These are phyloP conservation scores for Parelbella ahira DNA, from an alignment of 2,888 invertebrate species.

Conservation along the genomic window DNA sequence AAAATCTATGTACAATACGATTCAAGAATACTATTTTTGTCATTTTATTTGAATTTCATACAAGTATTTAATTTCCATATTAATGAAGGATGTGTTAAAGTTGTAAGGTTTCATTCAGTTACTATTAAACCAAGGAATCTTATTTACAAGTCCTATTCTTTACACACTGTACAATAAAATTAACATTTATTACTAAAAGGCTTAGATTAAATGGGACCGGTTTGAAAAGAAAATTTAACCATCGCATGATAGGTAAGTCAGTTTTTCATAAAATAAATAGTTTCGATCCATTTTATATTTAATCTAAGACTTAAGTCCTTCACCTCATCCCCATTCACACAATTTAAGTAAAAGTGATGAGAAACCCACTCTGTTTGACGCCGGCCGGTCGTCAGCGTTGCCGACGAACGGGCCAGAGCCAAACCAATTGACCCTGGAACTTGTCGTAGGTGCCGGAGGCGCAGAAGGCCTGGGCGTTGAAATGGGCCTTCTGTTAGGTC, in stretches of 20 bases:
- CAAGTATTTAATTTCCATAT: conserved; percentile 6
- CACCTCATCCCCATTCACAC: conserved; percentile 74
- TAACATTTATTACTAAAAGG: conserved; percentile 12
- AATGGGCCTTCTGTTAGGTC: conserved; percentile 48
- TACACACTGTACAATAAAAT: conserved; percentile 26
- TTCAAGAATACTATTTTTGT: too few species aligned
- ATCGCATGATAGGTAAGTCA: neutral
- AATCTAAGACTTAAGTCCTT: conserved; percentile 54
- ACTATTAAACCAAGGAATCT: conserved; percentile 9
- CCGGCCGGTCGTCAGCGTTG: conserved; percentile 63
- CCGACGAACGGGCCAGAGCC: conserved; percentile 76
- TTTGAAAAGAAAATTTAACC: neutral
- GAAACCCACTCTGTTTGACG: conserved; percentile 75
- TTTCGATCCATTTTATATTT: conserved; percentile 40
- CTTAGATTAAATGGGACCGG: conserved; percentile 28
- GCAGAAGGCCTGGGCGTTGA: conserved; percentile 46
- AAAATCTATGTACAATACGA: neutral
- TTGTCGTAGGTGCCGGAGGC: conserved; percentile 49
- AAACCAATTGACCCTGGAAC: conserved; percentile 65
- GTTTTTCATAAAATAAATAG: conserved; percentile 18
- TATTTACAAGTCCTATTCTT: conserved; percentile 19
- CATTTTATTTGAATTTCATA: too few species aligned
- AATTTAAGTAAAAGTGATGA: conserved; percentile 67
- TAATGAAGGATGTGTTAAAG: conserved; percentile 2
- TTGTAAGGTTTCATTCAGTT: conserved; percentile 14